Conservation (phyloP, 1,140 invertebrate genomes). For the Bombus polaris region DNA sequence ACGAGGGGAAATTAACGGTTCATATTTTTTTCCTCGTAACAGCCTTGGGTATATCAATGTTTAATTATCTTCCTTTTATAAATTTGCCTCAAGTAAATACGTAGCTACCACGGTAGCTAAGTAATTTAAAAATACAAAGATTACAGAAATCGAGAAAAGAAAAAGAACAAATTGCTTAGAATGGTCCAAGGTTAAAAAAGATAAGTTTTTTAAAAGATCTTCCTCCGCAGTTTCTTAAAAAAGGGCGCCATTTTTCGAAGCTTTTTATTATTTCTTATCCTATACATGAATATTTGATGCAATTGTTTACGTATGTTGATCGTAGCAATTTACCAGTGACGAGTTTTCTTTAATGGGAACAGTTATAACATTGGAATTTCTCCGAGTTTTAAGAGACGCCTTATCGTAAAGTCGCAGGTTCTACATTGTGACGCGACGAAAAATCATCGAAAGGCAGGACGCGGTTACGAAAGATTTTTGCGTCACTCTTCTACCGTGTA, state of each 20-base stretch:
- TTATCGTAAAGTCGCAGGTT: background rate
- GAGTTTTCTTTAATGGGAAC: no score
- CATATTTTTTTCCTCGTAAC: background rate
- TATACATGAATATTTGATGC: no score
- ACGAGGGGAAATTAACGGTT: constrained; percentile 4
- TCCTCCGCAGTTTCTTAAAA: no score
- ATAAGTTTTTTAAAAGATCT: background rate
- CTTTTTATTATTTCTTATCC: no score
- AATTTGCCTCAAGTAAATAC: background rate
- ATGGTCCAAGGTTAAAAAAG: background rate
- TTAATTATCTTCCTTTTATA: background rate
- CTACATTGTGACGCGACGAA: background rate
- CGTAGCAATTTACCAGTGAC: no score
- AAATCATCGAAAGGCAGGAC: background rate
- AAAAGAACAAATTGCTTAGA: background rate
- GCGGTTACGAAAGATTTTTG: constrained; percentile 38
- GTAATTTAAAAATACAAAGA: background rate
- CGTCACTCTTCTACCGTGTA: constrained; percentile 11
- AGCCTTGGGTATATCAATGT: background rate
- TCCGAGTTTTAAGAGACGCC: no score
- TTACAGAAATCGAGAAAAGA: background rate
- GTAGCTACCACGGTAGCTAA: background rate
- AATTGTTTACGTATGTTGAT: no score
- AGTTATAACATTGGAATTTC: no score
- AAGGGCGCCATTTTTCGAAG: no score